Percentiles rank a stretch among this genome's conserved stretches.
phyloP scores from a whole-genome alignment of 2,888 invertebrate species.

The Bruchidius siliquastri region DNA sequence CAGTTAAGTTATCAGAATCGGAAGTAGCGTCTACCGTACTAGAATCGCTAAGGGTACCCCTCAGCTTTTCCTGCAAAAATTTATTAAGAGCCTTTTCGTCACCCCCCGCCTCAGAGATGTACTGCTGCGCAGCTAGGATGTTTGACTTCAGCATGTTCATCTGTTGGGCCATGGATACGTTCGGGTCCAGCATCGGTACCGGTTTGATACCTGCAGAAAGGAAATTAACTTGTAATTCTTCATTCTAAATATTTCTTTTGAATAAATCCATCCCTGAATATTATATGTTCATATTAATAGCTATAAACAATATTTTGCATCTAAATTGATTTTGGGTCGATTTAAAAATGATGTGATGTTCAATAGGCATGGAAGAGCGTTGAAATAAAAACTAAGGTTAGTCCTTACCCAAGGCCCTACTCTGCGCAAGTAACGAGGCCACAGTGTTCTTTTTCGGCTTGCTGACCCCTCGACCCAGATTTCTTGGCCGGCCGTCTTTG shows the following conservation, averaged over 20 bases:
- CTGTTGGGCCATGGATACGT: constrained; percentile 54
- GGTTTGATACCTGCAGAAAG: constrained; percentile 58
- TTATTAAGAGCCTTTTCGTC: constrained; percentile 47
- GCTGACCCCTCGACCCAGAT: constrained; percentile 80
- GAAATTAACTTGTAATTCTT: not conserved
- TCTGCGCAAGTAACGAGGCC: constrained; percentile 81
- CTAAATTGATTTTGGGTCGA: too few relatives aligned
- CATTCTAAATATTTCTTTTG: not conserved
- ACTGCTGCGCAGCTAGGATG: constrained; percentile 66
- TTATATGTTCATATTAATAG: too few relatives aligned
- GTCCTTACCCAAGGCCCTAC: constrained; percentile 68
- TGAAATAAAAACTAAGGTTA: constrained; percentile 6
- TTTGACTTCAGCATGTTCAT: constrained; percentile 55
- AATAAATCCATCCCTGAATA: not conserved
- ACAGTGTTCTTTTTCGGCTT: constrained; percentile 92
- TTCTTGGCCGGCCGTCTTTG: constrained; percentile 77
- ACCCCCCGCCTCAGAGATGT: constrained; percentile 45
- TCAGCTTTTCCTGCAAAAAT: constrained; percentile 54
- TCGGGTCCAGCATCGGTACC: constrained; percentile 57
- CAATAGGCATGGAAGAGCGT: too few relatives aligned
- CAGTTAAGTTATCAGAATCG: constrained; percentile 57
- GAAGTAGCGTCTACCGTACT: constrained; percentile 55
- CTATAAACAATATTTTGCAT: too few relatives aligned
- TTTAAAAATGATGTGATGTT: too few relatives aligned
- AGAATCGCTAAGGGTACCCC: constrained; percentile 54